Conservation (phyloP, 2,113 vertebrate genomes). For the Empidonax traillii region DNA sequence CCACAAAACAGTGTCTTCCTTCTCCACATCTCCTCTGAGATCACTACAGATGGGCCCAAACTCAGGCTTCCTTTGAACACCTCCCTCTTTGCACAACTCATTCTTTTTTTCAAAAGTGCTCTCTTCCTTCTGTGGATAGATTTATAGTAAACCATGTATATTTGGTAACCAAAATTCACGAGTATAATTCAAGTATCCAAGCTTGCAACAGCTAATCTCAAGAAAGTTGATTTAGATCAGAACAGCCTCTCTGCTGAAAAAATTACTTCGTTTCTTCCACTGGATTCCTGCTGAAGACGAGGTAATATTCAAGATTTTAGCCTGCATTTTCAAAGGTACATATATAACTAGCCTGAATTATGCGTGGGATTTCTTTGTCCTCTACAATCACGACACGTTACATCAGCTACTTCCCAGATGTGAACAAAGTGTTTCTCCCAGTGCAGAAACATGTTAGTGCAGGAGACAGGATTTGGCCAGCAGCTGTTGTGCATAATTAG, state of each 20-base stretch:
- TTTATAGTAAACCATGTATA: background rate
- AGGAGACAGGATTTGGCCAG: background rate
- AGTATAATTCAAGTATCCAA: background rate
- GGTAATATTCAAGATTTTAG: background rate
- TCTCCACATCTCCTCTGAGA: background rate
- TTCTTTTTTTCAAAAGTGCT: background rate
- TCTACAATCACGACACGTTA: background rate
- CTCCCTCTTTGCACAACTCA: background rate
- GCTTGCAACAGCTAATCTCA: background rate
- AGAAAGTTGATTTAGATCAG: background rate
- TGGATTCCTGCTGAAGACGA: background rate
- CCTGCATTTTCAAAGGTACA: background rate
- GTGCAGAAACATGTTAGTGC: background rate
- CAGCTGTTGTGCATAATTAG: background rate
- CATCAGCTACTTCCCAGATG: background rate
- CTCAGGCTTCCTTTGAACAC: background rate
- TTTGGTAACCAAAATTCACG: background rate
- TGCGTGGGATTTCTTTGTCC: background rate
- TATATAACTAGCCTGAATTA: background rate
- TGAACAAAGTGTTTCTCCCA: background rate
- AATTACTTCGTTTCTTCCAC: background rate
- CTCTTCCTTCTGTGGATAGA: background rate
- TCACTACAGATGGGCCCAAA: background rate
- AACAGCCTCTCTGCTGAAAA: background rate
- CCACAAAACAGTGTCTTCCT: background rate